Evolutionary conservation across 2,113 vertebrate genomes (phyloP).

Genomic region (Urocynchramus pylzowi): DNA sequence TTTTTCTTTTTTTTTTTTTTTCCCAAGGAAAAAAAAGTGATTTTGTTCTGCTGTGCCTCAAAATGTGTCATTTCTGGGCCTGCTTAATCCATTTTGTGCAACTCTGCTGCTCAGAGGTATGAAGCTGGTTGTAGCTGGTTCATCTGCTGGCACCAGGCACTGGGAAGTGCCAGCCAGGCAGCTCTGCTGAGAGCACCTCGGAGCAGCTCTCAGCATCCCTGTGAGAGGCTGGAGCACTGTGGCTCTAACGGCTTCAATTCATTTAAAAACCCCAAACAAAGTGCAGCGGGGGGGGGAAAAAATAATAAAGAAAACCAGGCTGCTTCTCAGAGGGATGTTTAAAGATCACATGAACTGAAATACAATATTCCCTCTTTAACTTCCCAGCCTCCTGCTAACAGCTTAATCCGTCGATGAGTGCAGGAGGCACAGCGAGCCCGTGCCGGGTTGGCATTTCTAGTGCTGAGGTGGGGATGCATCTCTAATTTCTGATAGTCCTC

Average conservation of each 20-base stretch:
- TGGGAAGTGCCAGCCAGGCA: neutral
- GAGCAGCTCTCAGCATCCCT: neutral
- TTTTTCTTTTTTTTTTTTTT: neutral
- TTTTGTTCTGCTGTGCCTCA: neutral
- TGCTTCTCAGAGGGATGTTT: neutral
- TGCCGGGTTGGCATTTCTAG: neutral
- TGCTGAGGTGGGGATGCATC: neutral
- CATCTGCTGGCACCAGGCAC: neutral
- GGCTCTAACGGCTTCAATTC: neutral
- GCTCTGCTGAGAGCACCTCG: neutral
- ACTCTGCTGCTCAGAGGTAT: neutral
- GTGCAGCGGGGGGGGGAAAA: neutral
- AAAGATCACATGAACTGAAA: slow-evolving; percentile 21
- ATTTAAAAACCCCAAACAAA: neutral
- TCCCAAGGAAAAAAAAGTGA: neutral
- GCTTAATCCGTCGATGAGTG: slow-evolving; percentile 2
- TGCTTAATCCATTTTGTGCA: slow-evolving; percentile 3
- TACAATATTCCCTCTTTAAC: slow-evolving; percentile 31
- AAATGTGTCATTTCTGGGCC: slow-evolving; percentile 4
- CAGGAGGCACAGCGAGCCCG: neutral
- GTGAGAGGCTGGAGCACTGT: neutral
- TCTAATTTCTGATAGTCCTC: neutral
- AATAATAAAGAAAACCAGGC: neutral
- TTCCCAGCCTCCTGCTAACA: slow-evolving; percentile 34
- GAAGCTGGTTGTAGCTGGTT: slow-evolving; percentile 18